phyloP scores from a whole-genome alignment of 2,888 invertebrate genomes.

The Tachina lurida region DNA sequence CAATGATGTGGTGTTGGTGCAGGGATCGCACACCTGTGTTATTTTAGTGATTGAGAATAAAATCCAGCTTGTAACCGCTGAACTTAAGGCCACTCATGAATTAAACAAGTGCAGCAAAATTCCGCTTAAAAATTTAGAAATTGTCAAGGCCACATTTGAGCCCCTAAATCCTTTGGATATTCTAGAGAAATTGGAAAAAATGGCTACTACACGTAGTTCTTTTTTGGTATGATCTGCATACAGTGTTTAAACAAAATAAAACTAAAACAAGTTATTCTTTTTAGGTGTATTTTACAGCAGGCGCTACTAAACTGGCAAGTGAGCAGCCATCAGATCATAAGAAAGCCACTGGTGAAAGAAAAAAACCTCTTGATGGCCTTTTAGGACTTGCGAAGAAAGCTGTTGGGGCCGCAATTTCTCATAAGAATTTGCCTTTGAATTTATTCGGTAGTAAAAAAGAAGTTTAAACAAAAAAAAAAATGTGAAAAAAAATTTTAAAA shows the following conservation, averaged over 20 bases:
- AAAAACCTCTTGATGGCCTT: too few species aligned
- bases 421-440: too few species aligned
- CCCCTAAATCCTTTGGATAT: neutral
- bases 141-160: neutral
- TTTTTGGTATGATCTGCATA: slow-evolving; percentile 12
- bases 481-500: too few species aligned
- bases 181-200: slow-evolving; percentile 6
- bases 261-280: neutral
- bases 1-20: slow-evolving; percentile 25
- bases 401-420: too few species aligned
- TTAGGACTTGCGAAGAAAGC: too few species aligned
- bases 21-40: neutral
- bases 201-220: neutral
- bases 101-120: neutral
- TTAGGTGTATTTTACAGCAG: neutral
- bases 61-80: slow-evolving; percentile 10
- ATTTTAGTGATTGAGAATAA: neutral
- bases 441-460: too few species aligned
- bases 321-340: neutral
- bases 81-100: neutral
- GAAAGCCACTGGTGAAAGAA: too few species aligned
- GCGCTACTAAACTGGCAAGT: neutral
- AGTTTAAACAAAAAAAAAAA: too few species aligned
- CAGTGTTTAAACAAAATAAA: neutral
- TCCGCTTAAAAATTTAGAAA: slow-evolving; percentile 2